Evolutionary conservation across 1,140 invertebrate species (phyloP), one percentile per base, ranked within the genome.

Genomic region (Lordiphosa collinella): DNA sequence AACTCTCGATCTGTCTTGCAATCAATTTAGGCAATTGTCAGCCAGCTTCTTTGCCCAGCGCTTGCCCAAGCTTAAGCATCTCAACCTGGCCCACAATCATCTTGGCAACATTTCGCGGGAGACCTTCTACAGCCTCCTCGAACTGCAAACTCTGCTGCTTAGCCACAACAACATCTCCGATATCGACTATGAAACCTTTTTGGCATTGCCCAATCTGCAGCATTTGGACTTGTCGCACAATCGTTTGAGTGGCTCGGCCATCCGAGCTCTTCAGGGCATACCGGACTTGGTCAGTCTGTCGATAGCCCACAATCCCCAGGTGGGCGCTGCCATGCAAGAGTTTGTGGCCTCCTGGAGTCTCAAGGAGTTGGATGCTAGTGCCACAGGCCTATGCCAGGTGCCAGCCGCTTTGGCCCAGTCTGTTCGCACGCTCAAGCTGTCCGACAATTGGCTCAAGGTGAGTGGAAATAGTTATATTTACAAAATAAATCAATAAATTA

Each of bases 401-500:
- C 96, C 96, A 1, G 93, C 94, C 43, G 93, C 94, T 36, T 90
- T 98, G 43, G 96, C 96, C 5, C 93, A 94, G 80, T 96, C 95
- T 1, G 93, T 98, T 11, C 90, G 94, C 14, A 94, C 94, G 55
- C 90, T 98, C 13, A 92, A 93, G 22, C 89, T 97, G 0, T 92
- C 94, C 1, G 93, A 94, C 10, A 98, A 98, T 73, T 90, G 86
- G 87, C 57, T 89, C 0, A 72, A 68, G 88, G 88, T 89, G 37
- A 86, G 76, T 76, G 2, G 18, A 29, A 4, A 11, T 51, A 47
- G 46, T 13, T 51, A 46, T 38, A 25, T 52, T 4, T 40, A 18
- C 4, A 44, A 13, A 12, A 12, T 40, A 16, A 64, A 61, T 66
- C 71, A 55, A 74, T 74, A 59, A 72, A 72, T 78, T 72, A 62